phyloP scores from a whole-genome alignment of 2,888 invertebrate species.

The Eristalis pertinax region DNA sequence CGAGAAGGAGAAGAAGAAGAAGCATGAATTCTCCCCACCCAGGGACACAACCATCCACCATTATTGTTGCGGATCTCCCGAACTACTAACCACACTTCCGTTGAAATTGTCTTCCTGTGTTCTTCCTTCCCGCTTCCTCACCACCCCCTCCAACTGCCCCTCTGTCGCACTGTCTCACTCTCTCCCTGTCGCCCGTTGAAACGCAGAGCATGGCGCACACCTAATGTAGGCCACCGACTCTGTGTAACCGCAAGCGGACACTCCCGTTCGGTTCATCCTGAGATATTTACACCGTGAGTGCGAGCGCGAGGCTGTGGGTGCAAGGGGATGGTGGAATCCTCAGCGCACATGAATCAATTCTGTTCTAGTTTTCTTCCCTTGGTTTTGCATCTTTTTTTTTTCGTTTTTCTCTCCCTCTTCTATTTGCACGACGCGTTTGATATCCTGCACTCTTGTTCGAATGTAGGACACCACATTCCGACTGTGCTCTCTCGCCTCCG shows the following conservation, averaged over 20 bases:
- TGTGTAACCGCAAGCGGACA: conserved; percentile 65
- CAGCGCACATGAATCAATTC: conserved; percentile 60
- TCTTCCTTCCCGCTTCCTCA: not conserved
- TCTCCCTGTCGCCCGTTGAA: conserved; percentile 7
- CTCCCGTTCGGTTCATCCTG: conserved; percentile 53
- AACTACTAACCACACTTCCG: conserved; percentile 54
- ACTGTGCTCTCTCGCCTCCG: conserved; percentile 8
- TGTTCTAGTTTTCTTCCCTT: conserved; percentile 59
- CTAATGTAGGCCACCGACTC: conserved; percentile 66
- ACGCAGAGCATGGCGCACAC: conserved; percentile 28
- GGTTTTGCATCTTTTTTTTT: not conserved
- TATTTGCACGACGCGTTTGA: conserved; percentile 67
- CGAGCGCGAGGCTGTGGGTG: not conserved
- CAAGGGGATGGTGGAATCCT: conserved; percentile 24
- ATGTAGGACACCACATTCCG: conserved; percentile 52
- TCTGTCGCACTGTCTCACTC: not conserved
- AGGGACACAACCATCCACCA: conserved; percentile 30
- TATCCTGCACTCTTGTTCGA: conserved; percentile 36
- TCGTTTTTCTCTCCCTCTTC: conserved; percentile 2
- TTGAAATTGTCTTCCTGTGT: conserved; percentile 17
- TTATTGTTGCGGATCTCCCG: conserved; percentile 28
- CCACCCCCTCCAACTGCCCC: not conserved
- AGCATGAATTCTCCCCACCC: conserved; percentile 13
- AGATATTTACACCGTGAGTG: conserved; percentile 25
- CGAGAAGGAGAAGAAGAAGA: not conserved